Base-by-base conservation (phyloP, 2,797 vertebrate genomes). In the Danio albolineatus region DNA sequence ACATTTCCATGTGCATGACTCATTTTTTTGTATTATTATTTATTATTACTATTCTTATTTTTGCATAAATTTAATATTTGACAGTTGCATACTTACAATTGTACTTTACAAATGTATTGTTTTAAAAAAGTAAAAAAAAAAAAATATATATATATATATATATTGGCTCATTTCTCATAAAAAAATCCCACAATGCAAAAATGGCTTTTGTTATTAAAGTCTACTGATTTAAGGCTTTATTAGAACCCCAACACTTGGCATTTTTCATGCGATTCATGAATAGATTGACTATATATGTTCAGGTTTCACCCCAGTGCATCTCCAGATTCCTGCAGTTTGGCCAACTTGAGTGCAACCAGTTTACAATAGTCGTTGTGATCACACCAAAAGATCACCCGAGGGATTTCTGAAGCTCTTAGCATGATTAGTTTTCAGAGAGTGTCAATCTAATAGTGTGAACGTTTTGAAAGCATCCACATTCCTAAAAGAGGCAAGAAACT, bases 401-500 rank as follows among this genome's bases (percentile, higher is more conserved):
- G 49, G 67, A 66, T 64, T 57, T 56, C 5, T 7, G 7, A 53
- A 79, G 67, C 67, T 72, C 48, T 79, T 54, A 38, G 17, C 14
- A 46, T 64, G 67, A 79, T 71, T 74, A 0, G 59, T 56, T 75
- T 77, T 60, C 54, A 67, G 48, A 53, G 43, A 69, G 54, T 56
- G 74, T 44, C 19, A 14, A 7, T 16, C 14, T 66, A 66, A 67
- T 7, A 8, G 51, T 48, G 21, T 38, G 66, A 62, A 41, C n/a
- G 36, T 39, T 38, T 66, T 59, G n/a, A 66, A 49, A 59, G 5
- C 41, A n/a, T 74, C 64, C 12, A 28, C 57, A 57, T 44, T 71
- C 60, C 65, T 51, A 38, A 16, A 48, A 56, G 14, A n/a, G 5
- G 7, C 44, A 56, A 46, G 78, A 64, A 79, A 73, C 59, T 16